A percentile compares a stretch with the other conserved stretches of the same genome.
phyloP scores from a whole-genome alignment of 2,113 vertebrate genomes.

The Perca flavescens region DNA sequence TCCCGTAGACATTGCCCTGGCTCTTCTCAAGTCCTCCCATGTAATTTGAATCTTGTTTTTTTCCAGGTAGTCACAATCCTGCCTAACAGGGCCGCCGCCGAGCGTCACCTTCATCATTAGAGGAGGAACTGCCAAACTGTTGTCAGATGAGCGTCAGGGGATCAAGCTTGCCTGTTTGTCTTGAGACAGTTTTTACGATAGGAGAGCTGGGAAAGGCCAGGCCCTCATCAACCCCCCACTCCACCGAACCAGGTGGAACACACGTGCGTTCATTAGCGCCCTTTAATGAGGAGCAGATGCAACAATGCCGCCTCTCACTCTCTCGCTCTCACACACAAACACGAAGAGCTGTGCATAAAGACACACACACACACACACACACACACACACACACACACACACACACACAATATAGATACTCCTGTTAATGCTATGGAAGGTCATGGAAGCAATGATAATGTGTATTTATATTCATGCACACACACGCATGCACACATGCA shows the following conservation, averaged over 20 bases:
- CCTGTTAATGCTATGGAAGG: conserved; percentile 3
- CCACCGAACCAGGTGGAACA: conserved; percentile 80
- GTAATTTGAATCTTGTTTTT: conserved; percentile 6
- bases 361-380: conserved; percentile 14
- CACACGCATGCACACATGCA: background rate
- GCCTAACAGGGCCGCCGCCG: conserved; percentile 7
- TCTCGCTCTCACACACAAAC: conserved; percentile 17
- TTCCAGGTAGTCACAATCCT: conserved; percentile 26
- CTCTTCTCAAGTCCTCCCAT: conserved; percentile 9
- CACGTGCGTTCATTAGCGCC: conserved; percentile 84
- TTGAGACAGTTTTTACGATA: conserved; percentile 59
- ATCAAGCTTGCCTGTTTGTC: conserved; percentile 60
- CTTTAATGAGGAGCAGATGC: conserved; percentile 85
- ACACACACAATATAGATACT: conserved; percentile 25
- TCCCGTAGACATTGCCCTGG: background rate
- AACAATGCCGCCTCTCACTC: conserved; percentile 70
- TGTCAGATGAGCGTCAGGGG: conserved; percentile 72
- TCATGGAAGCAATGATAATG: background rate
- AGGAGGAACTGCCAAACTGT: conserved; percentile 58
- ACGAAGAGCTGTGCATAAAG: background rate
- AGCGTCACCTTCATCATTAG: conserved; percentile 68
- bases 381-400: background rate
- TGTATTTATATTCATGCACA: conserved; percentile 35
- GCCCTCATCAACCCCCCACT: conserved; percentile 64
- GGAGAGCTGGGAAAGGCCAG: conserved; percentile 63